These are phyloP conservation scores for Rhinatrema bivittatum DNA, from an alignment of 2,797 vertebrate genomes.

Conservation along the genomic window DNA sequence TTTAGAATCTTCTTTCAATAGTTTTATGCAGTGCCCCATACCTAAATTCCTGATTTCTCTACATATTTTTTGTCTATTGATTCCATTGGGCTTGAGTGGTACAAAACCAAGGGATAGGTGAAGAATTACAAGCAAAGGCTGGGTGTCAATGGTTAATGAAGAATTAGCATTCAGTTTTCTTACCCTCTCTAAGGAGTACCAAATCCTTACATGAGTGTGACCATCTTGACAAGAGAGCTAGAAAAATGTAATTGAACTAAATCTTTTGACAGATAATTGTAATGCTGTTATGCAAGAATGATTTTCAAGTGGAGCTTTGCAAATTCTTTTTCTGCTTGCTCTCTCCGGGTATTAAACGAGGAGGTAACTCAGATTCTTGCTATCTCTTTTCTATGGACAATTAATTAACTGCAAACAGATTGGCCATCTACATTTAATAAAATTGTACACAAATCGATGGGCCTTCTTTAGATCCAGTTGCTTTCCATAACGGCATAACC, in stretches of 20 bases:
- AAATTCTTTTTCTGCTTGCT: constrained; percentile 43
- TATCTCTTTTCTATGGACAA: constrained; percentile 9
- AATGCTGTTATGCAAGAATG: constrained; percentile 43
- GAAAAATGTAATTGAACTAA: constrained; percentile 49
- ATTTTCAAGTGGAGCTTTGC: constrained; percentile 40
- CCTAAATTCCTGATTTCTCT: constrained; percentile 3
- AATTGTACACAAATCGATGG: constrained; percentile 9
- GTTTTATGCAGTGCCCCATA: not conserved
- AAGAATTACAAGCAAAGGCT: constrained; percentile 11
- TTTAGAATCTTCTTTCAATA: constrained; percentile 5
- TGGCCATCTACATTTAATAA: constrained; percentile 16
- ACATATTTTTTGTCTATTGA: constrained; percentile 23
- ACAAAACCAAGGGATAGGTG: constrained; percentile 11
- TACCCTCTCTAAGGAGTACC: constrained; percentile 31
- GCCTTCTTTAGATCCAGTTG: constrained; percentile 6
- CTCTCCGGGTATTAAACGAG: constrained; percentile 20
- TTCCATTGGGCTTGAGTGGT: not conserved
- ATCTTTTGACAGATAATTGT: constrained; percentile 52
- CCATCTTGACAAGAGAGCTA: constrained; percentile 38
- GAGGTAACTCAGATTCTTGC: constrained; percentile 10
- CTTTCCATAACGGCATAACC: constrained; percentile 11
- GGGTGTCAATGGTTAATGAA: constrained; percentile 30
- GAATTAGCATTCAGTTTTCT: constrained; percentile 35
- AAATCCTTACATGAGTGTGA: constrained; percentile 32
- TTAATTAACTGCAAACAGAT: constrained; percentile 15